A percentile compares a stretch with the other conserved stretches of the same genome.
phyloP scores from a whole-genome alignment of 92 coral and sea anemone genomes.

The Palythoa caribaeorum region DNA sequence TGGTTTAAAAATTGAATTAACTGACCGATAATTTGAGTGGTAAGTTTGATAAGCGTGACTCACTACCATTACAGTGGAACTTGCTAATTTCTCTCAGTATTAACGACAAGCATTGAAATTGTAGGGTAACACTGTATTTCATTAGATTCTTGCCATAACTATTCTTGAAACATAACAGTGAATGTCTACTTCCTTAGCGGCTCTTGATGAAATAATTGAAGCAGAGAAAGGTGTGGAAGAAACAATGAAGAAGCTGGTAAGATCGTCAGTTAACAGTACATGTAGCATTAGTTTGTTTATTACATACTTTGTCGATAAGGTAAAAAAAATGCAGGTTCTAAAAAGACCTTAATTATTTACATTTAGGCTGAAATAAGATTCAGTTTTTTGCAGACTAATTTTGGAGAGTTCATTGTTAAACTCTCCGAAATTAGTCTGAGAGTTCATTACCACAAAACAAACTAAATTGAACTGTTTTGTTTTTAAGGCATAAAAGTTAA shows the following conservation, averaged over 20 bases:
- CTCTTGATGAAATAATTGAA: slow-evolving; percentile 85
- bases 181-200: slow-evolving; percentile 57
- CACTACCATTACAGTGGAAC: no score
- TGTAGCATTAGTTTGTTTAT: not conserved
- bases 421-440: not conserved
- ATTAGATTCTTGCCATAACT: not conserved
- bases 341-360: no score
- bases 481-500: not conserved
- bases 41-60: no score
- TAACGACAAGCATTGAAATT: no score
- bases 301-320: not conserved
- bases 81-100: no score
- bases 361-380: no score
- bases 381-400: no score
- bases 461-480: not conserved
- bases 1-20: no score
- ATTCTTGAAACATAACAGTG: not conserved
- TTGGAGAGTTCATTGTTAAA: no score
- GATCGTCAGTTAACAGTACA: not conserved
- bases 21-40: no score
- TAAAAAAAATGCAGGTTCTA: no score
- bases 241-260: slow-evolving; percentile 88
- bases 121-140: not conserved
- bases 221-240: slow-evolving; percentile 86
- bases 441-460: not conserved